Evolutionary conservation across 2,113 vertebrate genomes (phyloP), one percentile per base, ranked within the genome.

Genomic region (Nerophis lumbriciformis): DNA sequence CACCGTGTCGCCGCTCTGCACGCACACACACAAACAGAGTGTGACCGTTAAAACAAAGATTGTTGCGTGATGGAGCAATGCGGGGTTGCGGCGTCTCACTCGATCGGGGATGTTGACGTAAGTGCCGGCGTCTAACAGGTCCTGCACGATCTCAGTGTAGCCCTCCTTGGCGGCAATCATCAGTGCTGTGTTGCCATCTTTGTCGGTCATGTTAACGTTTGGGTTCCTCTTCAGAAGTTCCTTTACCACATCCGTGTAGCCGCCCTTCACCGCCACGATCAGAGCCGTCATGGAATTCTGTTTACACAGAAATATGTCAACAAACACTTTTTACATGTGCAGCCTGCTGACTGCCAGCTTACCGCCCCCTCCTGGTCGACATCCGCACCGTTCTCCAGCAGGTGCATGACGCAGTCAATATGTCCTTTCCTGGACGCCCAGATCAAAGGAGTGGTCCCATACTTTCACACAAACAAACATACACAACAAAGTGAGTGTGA

Each of bases 321-420:
- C 10, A 45, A 45, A 45, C 10, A 12, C 42, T 45, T 45, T 45
- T 45, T 45, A 45, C 42, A 11, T 5, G 11, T 12, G 9, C 42
- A 19, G n/a, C 6, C 49, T 51, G 49, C 14, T 0, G 36, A n/a
- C 16, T 6, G 12, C 14, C 2, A 45, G 62, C 94, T 70, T 88
- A 99, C 97, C 79, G 97, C 97, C 85, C 97, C 97, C 89, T 98
- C 96, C 78, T 98, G 97, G 89, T 99, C 96, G 5, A 98, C 95
- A 66, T 99, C 97, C 2, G 97, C 96, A 21, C 94, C 94, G 74
- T 93, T 94, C 79, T 97, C 94, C 85, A 99, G 69, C 42, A 99
- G 87, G 63, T 97, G 93, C 76, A 91, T 94, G 62, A 99, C 95
- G 59, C 93, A 93, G 57, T 98, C 94, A 69, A 94, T 85, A 76